A percentile compares a stretch with the other conserved stretches of the same genome.
Evolutionary conservation across 1,140 invertebrate species (phyloP).

Genomic region (Anagrus nilaparvatae): DNA sequence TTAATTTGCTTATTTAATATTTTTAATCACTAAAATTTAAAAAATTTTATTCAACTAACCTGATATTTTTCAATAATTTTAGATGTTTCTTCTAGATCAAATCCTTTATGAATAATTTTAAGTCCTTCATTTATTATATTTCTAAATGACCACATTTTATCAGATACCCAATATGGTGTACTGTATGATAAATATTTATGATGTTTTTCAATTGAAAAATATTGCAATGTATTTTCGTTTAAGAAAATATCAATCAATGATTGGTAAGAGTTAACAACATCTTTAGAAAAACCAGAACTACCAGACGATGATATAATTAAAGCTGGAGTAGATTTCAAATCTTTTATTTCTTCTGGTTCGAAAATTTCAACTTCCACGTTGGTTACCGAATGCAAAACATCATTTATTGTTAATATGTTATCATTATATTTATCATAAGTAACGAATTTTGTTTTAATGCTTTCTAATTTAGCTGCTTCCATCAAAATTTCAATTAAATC

Average conservation of each 20-base stretch:
- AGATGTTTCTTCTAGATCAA: constrained; percentile 17
- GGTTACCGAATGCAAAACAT: constrained; percentile 9
- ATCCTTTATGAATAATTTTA: constrained; percentile 13
- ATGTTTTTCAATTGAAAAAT: background rate
- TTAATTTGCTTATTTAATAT: background rate
- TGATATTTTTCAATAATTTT: constrained; percentile 22
- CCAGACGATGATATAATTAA: constrained; percentile 28
- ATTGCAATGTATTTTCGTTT: background rate
- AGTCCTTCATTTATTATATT: background rate
- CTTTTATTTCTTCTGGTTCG: constrained; percentile 6
- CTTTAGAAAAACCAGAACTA: constrained; percentile 25
- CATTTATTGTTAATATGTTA: constrained; percentile 10
- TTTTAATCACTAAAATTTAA: background rate
- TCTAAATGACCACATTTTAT: constrained; percentile 1
- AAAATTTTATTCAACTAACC: too few relatives aligned
- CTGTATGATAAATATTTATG: constrained; percentile 1
- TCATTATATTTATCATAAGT: constrained; percentile 19
- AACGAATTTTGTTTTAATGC: constrained; percentile 18
- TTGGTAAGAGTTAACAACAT: constrained; percentile 15
- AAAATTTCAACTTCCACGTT: constrained; percentile 12
- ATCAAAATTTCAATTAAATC: constrained; percentile 14
- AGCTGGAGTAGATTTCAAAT: constrained; percentile 15
- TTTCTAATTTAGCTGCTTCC: constrained; percentile 15
- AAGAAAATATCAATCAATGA: constrained; percentile 1
- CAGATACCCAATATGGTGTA: constrained; percentile 17